phyloP scores from a whole-genome alignment of 2,888 invertebrate species.

The Ophion slaviceki region DNA sequence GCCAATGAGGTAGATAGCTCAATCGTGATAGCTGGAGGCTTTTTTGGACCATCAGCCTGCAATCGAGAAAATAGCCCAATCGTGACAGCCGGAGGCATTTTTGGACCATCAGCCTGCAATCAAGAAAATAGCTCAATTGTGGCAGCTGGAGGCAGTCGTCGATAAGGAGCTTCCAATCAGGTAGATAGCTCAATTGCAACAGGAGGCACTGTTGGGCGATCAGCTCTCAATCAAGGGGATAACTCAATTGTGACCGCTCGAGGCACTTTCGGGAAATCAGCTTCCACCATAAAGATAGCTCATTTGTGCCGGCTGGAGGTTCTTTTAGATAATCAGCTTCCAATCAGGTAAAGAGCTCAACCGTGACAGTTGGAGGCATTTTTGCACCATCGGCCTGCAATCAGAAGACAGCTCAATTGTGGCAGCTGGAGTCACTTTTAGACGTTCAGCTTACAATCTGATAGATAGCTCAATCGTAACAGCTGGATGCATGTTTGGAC shows the following conservation, averaged over 20 bases:
- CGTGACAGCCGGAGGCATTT: neutral
- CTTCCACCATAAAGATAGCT: neutral
- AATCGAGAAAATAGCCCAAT: neutral
- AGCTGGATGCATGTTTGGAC: too few species aligned
- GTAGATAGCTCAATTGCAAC: neutral
- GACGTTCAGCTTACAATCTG: too few species aligned
- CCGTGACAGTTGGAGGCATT: too few species aligned
- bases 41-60: neutral
- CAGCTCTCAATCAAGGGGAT: neutral
- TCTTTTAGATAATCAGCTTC: neutral
- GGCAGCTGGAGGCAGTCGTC: neutral
- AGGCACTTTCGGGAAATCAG: neutral
- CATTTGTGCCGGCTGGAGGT: neutral
- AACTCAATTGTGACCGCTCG: neutral
- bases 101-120: neutral
- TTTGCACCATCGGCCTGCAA: too few species aligned
- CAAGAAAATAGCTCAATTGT: neutral
- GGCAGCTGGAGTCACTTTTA: too few species aligned
- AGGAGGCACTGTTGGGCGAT: neutral
- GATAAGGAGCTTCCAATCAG: neutral
- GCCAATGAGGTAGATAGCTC: neutral
- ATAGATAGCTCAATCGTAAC: too few species aligned
- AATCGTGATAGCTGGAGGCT: neutral
- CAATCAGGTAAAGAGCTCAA: too few species aligned
- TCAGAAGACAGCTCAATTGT: too few species aligned